Conservation (phyloP, 2,113 vertebrate species). For the Penelope pileata region DNA sequence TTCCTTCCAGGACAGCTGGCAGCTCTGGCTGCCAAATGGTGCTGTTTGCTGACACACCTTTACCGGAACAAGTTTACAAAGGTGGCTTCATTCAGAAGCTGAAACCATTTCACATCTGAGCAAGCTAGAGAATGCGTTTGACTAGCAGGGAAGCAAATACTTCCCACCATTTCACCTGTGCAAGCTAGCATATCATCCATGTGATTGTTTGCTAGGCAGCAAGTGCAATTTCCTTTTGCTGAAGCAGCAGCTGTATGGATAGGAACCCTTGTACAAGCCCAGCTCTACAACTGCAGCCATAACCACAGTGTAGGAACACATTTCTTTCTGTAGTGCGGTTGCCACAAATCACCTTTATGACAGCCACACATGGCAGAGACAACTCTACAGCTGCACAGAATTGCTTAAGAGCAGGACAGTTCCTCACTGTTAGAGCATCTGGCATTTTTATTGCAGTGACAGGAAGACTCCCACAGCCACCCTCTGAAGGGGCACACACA, state of each 20-base stretch:
- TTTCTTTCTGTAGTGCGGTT: rapidly evolving
- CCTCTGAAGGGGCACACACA: background rate
- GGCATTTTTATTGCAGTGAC: background rate
- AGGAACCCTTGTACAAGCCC: background rate
- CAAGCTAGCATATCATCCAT: background rate
- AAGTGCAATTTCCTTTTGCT: background rate
- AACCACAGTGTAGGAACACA: background rate
- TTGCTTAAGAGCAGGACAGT: background rate
- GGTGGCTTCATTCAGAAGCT: background rate
- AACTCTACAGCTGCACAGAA: background rate
- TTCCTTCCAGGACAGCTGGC: background rate
- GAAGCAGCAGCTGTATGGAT: background rate
- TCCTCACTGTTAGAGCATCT: background rate
- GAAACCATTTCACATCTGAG: background rate
- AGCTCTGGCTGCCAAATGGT: background rate
- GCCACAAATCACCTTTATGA: background rate
- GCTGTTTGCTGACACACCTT: background rate
- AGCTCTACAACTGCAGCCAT: background rate
- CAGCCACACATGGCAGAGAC: background rate
- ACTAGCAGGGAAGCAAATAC: background rate
- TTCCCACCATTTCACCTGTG: background rate
- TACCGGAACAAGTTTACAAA: background rate
- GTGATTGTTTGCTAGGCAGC: background rate
- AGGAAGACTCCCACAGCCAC: background rate
- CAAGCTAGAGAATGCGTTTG: background rate